phyloP scores from a whole-genome alignment of 1,140 invertebrate genomes.

The Macrobrachium rosenbergii region DNA sequence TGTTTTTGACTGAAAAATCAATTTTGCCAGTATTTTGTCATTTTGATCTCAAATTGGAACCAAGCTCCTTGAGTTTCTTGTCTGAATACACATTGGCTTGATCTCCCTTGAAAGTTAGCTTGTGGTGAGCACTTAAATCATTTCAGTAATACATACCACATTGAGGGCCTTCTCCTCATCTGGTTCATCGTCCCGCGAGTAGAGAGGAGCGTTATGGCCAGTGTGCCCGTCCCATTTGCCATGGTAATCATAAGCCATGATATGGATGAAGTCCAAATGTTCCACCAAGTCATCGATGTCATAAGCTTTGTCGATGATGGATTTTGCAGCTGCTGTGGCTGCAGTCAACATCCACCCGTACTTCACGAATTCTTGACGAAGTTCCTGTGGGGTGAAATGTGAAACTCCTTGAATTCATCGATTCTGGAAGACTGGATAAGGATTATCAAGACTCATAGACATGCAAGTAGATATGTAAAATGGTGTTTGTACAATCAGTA shows the following conservation, averaged over 20 bases:
- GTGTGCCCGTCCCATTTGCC: constrained; percentile 84
- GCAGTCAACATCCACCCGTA: constrained; percentile 73
- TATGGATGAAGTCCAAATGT: constrained; percentile 83
- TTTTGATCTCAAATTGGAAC: too few relatives aligned
- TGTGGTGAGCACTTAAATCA: neutral
- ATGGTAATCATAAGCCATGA: constrained; percentile 94
- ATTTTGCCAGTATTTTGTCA: too few relatives aligned
- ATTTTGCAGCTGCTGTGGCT: constrained; percentile 74
- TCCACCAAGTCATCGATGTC: constrained; percentile 67
- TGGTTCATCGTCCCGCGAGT: constrained; percentile 70
- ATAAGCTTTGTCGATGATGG: constrained; percentile 68
- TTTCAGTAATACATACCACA: constrained; percentile 37
- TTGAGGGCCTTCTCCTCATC: constrained; percentile 67
- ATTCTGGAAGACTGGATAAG: neutral
- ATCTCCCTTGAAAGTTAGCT: too few relatives aligned
- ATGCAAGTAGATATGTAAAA: too few relatives aligned
- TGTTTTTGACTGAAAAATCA: too few relatives aligned
- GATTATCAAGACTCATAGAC: neutral
- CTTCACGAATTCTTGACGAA: constrained; percentile 73
- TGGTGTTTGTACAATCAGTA: neutral
- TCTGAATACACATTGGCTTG: too few relatives aligned
- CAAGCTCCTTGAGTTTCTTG: too few relatives aligned
- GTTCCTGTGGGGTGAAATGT: constrained; percentile 70
- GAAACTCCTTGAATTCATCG: neutral
- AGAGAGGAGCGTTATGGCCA: constrained; percentile 79